Evolutionary conservation across 2,888 invertebrate species (phyloP), one percentile per base, ranked within the genome.

Genomic region (Criorhina ranunculi): DNA sequence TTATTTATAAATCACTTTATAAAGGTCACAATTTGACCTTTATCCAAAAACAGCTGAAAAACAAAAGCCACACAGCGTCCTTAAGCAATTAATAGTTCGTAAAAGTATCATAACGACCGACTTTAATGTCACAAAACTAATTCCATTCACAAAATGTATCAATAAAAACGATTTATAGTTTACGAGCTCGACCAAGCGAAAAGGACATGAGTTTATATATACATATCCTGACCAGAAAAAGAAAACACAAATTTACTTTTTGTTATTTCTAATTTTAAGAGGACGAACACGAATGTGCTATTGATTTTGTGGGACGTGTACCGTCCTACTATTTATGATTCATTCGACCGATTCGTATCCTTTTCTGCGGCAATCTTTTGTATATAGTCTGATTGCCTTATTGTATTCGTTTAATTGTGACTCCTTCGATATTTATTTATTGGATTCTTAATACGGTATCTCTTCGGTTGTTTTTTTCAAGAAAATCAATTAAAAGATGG

Each of bases 71-170:
- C 12, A 31, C 57, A 59, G 49, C 29, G 69, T 77, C 77, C 60
- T 62, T 53, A 53, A 29, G 49, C 72, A 64, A 78, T 78, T 72
- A 78, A 70, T 55, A 70, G 70, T 60, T 64, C 55, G 49, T 72
- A 78, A 78, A 78, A 78, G 44, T 64, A 72, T 64, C 70, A 70
- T 78, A 46, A 72, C 78, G 62, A 70, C 42, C 24, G 15, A 15
- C 57, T 51, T 33, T 64, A 55, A 64, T 44, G 55, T 62, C 62
- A 70, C 17, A 55, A 55, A 40, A 49, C 49, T 51, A 62, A 64
- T 57, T 57, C 64, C 78, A 72, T 78, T 78, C 60, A 70, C 62
- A 70, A 78, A 66, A 67, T 17, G 31, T 40, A 42, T 53, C 53
- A 15, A 67, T 15, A 42, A 51, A 24, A 35, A 66, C 37, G 24